Conservation (phyloP, 2,888 invertebrate genomes). For the Glomeris marginata region DNA sequence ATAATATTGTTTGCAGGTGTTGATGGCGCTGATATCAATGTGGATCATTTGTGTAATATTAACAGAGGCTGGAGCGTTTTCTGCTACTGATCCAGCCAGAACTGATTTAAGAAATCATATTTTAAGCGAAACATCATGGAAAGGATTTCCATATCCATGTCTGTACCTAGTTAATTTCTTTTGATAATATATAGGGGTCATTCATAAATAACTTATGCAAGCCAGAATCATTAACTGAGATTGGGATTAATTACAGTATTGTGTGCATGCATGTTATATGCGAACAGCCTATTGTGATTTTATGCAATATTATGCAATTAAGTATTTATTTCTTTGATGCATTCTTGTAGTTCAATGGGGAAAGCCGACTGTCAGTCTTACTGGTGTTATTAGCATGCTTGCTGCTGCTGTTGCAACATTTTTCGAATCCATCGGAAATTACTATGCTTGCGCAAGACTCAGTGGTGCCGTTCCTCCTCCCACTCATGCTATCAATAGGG, state of each 20-base stretch:
- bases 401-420: conserved; percentile 64
- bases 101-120: conserved; percentile 56
- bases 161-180: conserved; percentile 18
- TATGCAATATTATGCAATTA: too few relatives aligned
- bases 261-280: too few relatives aligned
- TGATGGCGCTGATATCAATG: conserved; percentile 57
- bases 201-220: too few relatives aligned
- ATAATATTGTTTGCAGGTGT: conserved; percentile 37
- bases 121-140: conserved; percentile 59
- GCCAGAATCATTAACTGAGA: too few relatives aligned
- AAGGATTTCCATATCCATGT: conserved; percentile 65
- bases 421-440: conserved; percentile 72
- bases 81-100: conserved; percentile 49
- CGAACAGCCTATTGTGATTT: too few relatives aligned
- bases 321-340: conserved; percentile 4
- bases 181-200: not conserved
- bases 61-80: conserved; percentile 47
- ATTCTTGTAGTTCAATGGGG: conserved; percentile 54
- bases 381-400: conserved; percentile 58
- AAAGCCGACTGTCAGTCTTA: conserved; percentile 47
- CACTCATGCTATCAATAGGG: conserved; percentile 70
- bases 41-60: conserved; percentile 58
- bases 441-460: conserved; percentile 64
- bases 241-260: too few relatives aligned
- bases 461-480: conserved; percentile 64